Base-by-base conservation (phyloP, 1,140 invertebrate genomes). In the Ridgeia piscesae region DNA sequence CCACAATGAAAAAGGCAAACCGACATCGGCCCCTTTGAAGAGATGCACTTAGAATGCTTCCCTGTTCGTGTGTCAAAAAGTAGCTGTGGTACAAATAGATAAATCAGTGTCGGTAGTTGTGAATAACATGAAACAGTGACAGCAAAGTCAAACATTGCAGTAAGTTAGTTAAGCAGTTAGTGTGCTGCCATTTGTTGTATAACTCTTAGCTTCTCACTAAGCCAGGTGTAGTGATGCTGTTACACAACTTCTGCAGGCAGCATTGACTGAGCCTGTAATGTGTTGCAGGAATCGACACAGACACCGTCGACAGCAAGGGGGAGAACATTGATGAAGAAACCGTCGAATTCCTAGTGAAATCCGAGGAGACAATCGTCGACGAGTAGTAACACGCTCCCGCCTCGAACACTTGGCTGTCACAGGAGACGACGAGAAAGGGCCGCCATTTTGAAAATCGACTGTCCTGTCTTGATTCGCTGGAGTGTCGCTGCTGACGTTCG, bases 301-400 rank as follows among this genome's bases (percentile, higher is more conserved):
- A 99, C 96, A 97, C 98, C 95, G 96, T 99, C 93, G 98, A 98
- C 95, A 97, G 97, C 89, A 97, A 99, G 94, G 97, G 97, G 58
- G 97, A 97, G 93, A 98, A 99, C 95, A 97, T 99, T 94, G 98
- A 99, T 95, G 98, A 99, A 95, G 99, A 99, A 97, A 97, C 98
- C 95, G 97, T 99, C 94, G 99, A 99, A 97, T 99, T 99, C 97
- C 98, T 99, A 96, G 97, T 99, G 94, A 99, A 99, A 97, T 98
- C 99, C 97, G 99, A 99, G 97, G 97, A 97, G 94, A 98, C 97
- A 33, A 96, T 98, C 93, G 96, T 99, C 94, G 97, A 98, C 91
- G 96, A 96, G 93, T 94, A 96, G 48, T 17, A 21, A 27, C 27
- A 31, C 27, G 58, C 27, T 17, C 58, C 17, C 58, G 8, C 58